phyloP scores from a whole-genome alignment of 2,888 invertebrate genomes.

The Xestia c-nigrum region DNA sequence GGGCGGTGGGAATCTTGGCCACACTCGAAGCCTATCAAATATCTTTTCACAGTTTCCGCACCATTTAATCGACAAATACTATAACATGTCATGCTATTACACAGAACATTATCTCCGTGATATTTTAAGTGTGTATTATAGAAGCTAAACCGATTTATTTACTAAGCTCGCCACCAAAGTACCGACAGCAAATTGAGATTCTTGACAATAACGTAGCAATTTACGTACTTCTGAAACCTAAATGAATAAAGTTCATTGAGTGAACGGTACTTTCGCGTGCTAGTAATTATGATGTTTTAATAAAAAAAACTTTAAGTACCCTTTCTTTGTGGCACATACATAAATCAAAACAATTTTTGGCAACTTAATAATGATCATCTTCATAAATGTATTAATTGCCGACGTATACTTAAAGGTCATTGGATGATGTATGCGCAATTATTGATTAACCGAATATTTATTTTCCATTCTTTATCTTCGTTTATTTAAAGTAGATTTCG shows the following conservation, averaged over 20 bases:
- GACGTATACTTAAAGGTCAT: slow-evolving; percentile 53
- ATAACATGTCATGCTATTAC: slow-evolving; percentile 77
- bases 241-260: slow-evolving; percentile 17
- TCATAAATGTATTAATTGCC: slow-evolving; percentile 60
- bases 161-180: neutral
- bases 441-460: slow-evolving; percentile 29
- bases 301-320: slow-evolving; percentile 19
- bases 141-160: slow-evolving; percentile 12
- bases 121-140: slow-evolving; percentile 60
- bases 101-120: slow-evolving; percentile 70
- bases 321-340: slow-evolving; percentile 37
- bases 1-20: slow-evolving; percentile 69
- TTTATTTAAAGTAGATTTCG: slow-evolving; percentile 18
- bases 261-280: slow-evolving; percentile 18
- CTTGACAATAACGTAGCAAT: neutral
- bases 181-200: neutral
- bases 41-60: slow-evolving; percentile 84
- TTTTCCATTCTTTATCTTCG: slow-evolving; percentile 24
- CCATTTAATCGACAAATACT: slow-evolving; percentile 83
- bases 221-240: slow-evolving; percentile 25
- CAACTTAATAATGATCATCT: slow-evolving; percentile 64
- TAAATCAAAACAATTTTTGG: slow-evolving; percentile 61
- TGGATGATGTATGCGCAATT: slow-evolving; percentile 47
- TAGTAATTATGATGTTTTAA: slow-evolving; percentile 49
- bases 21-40: slow-evolving; percentile 78